Evolutionary conservation across 30 jellyfish, hydroid and myxozoan species (phyloP).

Genomic region (Hydra vulgaris): DNA sequence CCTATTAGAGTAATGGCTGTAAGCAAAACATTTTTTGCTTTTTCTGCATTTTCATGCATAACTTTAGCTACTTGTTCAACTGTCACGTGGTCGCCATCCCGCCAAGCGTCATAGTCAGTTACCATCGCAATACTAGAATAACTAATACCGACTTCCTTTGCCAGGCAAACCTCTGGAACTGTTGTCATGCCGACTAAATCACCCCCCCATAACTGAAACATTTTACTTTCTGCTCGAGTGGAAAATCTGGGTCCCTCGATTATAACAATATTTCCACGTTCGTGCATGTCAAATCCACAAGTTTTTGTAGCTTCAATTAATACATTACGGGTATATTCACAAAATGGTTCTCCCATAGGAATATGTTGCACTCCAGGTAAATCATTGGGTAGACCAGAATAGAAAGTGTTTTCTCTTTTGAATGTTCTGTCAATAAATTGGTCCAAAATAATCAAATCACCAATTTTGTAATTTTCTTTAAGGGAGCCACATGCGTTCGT

Average conservation of each 20-base stretch:
- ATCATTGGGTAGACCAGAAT: conserved; percentile 67
- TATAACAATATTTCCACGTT: conserved; percentile 64
- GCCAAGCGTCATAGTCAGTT: conserved; percentile 96
- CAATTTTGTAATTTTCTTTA: conserved; percentile 50
- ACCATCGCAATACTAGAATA: conserved; percentile 93
- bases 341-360: conserved; percentile 93
- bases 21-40: conserved; percentile 51
- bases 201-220: conserved; percentile 71
- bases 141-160: conserved; percentile 83
- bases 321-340: conserved; percentile 68
- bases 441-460: conserved; percentile 83
- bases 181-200: conserved; percentile 92
- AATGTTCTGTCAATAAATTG: conserved; percentile 77
- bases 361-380: conserved; percentile 76
- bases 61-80: conserved; percentile 54
- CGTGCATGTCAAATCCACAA: conserved; percentile 44
- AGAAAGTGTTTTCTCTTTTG: conserved; percentile 63
- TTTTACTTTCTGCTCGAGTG: conserved; percentile 78
- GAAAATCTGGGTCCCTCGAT: conserved; percentile 99
- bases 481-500: conserved; percentile 98
- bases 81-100: conserved; percentile 62
- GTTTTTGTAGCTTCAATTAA: conserved; percentile 56
- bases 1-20: conserved; percentile 49
- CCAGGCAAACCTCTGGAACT: conserved; percentile 87
- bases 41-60: conserved; percentile 49